Conservation (phyloP, 2,797 vertebrate genomes). For the Hippoglossus hippoglossus region DNA sequence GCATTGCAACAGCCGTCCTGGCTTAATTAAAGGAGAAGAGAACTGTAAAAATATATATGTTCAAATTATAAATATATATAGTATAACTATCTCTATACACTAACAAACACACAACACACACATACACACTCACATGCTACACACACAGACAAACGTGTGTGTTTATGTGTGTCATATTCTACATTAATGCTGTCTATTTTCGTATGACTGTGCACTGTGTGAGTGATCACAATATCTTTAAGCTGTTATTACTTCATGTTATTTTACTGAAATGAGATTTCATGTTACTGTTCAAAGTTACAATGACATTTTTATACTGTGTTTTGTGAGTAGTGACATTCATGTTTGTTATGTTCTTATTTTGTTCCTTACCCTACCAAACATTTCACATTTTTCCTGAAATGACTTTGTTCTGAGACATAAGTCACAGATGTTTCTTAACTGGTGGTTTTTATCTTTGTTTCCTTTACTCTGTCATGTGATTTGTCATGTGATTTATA, state of each 20-base stretch:
- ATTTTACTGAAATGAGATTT: conserved; percentile 43
- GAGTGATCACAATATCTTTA: conserved; percentile 56
- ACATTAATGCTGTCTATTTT: conserved; percentile 75
- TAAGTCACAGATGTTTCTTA: conserved; percentile 25
- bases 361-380: background rate
- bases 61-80: conserved; percentile 43
- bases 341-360: conserved; percentile 31
- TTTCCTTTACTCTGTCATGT: conserved; percentile 15
- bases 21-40: conserved; percentile 55
- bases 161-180: conserved; percentile 45
- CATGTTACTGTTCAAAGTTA: conserved; percentile 37
- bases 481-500: conserved; percentile 15
- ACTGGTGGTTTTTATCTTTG: conserved; percentile 32
- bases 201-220: conserved; percentile 75
- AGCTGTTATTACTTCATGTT: conserved; percentile 43
- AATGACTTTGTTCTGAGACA: conserved; percentile 22
- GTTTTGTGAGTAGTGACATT: conserved; percentile 55
- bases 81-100: background rate
- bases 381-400: conserved; percentile 6
- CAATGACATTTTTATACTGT: conserved; percentile 34
- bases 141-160: conserved; percentile 24
- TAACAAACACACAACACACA: background rate
- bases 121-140: background rate
- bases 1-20: conserved; percentile 56
- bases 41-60: conserved; percentile 64